Base-by-base conservation (phyloP, 2,888 invertebrate species). In the Agapostemon virescens region DNA sequence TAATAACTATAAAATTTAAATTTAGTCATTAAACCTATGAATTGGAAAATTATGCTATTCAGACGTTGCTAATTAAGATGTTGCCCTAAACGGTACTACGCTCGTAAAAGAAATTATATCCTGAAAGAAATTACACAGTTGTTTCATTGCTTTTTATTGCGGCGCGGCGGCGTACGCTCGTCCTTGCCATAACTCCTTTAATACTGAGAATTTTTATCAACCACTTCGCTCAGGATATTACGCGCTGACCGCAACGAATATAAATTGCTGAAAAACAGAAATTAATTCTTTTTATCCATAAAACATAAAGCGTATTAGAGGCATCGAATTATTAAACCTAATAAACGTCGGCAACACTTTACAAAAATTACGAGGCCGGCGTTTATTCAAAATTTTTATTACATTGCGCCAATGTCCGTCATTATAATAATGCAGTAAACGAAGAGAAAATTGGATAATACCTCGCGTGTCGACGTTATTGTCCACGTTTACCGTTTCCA, bases 1-100 rank as follows among this genome's bases (percentile, higher is more conserved):
- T 49, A 49, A 49, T 49, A 20, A n/a, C n/a, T 49, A 49, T 49
- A 49, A 49, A 49, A 49, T 49, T 49, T n/a, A 49, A n/a, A 49
- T 49, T 49, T n/a, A 49, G 49, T n/a, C n/a, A 9, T 49, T 49
- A 49, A 49, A n/a, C 9, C 49, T 49, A 49, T n/a, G 49, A 49
- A 49, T 49, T 49, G 49, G n/a, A 49, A n/a, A n/a, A 49, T n/a
- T 49, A 49, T n/a, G 45, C n/a, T 49, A 49, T 9, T 49, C n/a
- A n/a, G 9, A 49, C 9, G n/a, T 6, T 49, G 49, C n/a, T 49
- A 49, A 49, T 49, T 49, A 49, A 49, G 49, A n/a, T 49, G 49
- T 49, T 49, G n/a, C 2, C 9, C 49, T 49, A 49, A 49, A 49
- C 49, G 49, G 49, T 49, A 49, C n/a, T 49, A 11, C 49, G 49